Conservation (phyloP, 1,140 invertebrate species). For the Sipha flava region DNA sequence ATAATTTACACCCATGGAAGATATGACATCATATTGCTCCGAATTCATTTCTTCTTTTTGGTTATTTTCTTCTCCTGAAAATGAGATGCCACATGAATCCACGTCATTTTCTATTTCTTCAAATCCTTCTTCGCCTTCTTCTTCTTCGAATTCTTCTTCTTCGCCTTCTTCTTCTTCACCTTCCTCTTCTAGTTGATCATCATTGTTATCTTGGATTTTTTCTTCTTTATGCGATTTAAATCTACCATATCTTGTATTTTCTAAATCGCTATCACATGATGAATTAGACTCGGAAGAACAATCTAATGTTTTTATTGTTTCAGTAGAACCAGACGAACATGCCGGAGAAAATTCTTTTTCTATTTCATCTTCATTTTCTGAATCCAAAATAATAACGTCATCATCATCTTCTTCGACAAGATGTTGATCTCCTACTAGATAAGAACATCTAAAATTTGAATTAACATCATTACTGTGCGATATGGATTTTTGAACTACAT, state of each 20-base stretch:
- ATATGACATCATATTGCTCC: too few relatives aligned
- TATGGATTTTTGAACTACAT: too few relatives aligned
- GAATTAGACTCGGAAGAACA: too few relatives aligned
- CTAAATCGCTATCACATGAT: neutral
- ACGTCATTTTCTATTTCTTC: too few relatives aligned
- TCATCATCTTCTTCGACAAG: neutral
- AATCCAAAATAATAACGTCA: neutral
- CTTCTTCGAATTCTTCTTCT: neutral
- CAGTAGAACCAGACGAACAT: too few relatives aligned
- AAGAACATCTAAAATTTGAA: too few relatives aligned
- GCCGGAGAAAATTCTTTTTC: neutral
- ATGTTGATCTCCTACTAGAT: neutral
- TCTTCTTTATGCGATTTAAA: neutral
- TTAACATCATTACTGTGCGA: neutral
- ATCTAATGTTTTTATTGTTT: too few relatives aligned
- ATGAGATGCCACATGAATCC: too few relatives aligned
- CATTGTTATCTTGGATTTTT: neutral
- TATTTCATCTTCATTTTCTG: neutral
- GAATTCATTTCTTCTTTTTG: too few relatives aligned
- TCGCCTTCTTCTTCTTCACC: neutral
- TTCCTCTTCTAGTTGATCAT: neutral
- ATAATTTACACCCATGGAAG: too few relatives aligned
- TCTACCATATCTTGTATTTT: constrained; percentile 10
- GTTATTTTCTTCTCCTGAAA: too few relatives aligned
- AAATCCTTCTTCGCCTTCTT: neutral